Conservation (phyloP, 2,797 vertebrate species). For the Periophthalmus magnuspinnatus region DNA sequence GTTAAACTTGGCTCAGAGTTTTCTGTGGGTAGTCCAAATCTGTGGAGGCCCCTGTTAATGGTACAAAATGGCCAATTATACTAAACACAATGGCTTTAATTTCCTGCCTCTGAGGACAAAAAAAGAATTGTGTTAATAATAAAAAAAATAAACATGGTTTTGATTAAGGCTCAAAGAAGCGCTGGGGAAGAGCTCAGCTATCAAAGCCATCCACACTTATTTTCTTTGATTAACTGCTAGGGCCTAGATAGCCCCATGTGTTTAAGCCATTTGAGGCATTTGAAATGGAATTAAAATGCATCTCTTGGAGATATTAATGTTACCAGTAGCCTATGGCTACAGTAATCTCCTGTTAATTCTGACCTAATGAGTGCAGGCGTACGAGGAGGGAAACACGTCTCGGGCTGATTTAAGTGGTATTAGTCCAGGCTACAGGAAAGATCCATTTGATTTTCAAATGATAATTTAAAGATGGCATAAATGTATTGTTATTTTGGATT, state of each 20-base stretch:
- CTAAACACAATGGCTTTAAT: slow-evolving; percentile 71
- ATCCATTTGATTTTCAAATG: not conserved
- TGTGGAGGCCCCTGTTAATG: slow-evolving; percentile 51
- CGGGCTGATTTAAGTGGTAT: slow-evolving; percentile 48
- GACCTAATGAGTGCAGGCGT: slow-evolving; percentile 71
- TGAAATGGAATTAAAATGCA: slow-evolving; percentile 74
- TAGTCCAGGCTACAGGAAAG: not conserved
- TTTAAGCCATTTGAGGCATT: slow-evolving; percentile 69
- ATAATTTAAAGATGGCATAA: too few relatives aligned
- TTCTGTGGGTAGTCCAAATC: slow-evolving; percentile 58
- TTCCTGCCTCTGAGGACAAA: slow-evolving; percentile 68
- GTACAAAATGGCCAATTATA: slow-evolving; percentile 73
- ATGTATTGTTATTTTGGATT: too few relatives aligned
- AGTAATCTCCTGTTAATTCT: slow-evolving; percentile 75
- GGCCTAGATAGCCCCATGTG: slow-evolving; percentile 62
- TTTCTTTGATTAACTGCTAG: slow-evolving; percentile 78
- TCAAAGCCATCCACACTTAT: slow-evolving; percentile 70
- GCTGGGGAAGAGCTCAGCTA: slow-evolving; percentile 58
- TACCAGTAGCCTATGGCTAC: slow-evolving; percentile 65
- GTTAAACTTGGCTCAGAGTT: slow-evolving; percentile 39
- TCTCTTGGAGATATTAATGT: slow-evolving; percentile 71
- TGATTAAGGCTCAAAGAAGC: slow-evolving; percentile 37
- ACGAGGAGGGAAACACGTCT: slow-evolving; percentile 62
- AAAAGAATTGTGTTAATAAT: not conserved
- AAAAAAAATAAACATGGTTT: slow-evolving; percentile 57